Conservation (phyloP, 2,797 vertebrate species). For the Onychomys arenicola region DNA sequence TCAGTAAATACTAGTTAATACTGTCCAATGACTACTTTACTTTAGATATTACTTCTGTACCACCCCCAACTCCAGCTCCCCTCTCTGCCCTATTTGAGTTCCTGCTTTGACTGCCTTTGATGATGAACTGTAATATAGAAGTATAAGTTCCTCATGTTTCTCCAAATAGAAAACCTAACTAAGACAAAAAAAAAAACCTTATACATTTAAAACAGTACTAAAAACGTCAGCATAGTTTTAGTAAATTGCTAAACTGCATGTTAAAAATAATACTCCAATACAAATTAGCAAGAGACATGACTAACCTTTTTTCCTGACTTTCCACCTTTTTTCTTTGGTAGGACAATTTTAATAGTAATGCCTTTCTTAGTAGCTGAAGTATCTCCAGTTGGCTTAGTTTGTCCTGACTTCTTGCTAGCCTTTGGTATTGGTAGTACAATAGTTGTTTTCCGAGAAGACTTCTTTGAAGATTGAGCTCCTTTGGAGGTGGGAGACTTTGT, state of each 20-base stretch:
- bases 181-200: not conserved
- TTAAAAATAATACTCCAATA: conserved; percentile 70
- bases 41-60: not conserved
- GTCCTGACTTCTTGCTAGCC: conserved; percentile 90
- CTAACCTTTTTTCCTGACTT: conserved; percentile 96
- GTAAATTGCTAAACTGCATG: conserved; percentile 41
- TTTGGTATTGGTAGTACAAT: conserved; percentile 86
- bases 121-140: not conserved
- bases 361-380: conserved; percentile 89
- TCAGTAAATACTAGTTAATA: not conserved
- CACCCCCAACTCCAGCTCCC: not conserved
- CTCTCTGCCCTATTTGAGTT: not conserved
- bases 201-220: conserved; percentile 21
- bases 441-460: conserved; percentile 91
- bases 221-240: conserved; percentile 13
- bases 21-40: not conserved
- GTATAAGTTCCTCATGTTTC: not conserved
- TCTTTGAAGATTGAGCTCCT: conserved; percentile 92
- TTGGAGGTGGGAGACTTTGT: conserved; percentile 91
- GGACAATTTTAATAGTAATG: conserved; percentile 87
- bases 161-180: not conserved
- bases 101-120: not conserved
- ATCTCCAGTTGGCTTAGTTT: conserved; percentile 87
- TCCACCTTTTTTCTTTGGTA: conserved; percentile 92
- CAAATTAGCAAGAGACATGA: conserved; percentile 79